Base-by-base conservation (phyloP, 2,113 vertebrate species). In the Nycticebus coucang region DNA sequence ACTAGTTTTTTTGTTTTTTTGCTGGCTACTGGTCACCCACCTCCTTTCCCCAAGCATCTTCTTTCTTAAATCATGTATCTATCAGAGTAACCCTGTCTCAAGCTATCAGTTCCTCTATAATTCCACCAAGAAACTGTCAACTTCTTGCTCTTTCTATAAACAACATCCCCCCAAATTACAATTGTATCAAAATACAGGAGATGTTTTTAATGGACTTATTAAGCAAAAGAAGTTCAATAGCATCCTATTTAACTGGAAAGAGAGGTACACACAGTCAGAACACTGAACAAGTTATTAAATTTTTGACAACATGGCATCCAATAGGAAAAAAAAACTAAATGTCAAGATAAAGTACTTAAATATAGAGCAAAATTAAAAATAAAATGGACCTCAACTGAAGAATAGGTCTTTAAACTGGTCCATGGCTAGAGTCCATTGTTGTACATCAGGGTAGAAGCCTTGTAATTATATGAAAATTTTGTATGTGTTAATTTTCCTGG, bases 401-500 rank as follows among this genome's bases (percentile, higher is more conserved):
- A 69, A 84, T 50, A 92, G 37, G 72, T 82, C 41, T 89, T 91
- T 91, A 94, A 97, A 93, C 24, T 96, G 15, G n/a, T 19, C 87
- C 50, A 35, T 89, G 45, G 53, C 91, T 94, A 71, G 75, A 88
- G 64, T 96, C 35, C 53, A 92, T 89, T n/a, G 68, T 88, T 89
- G 30, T n/a, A 75, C 89, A 72, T 87, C 72, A 84, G 80, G 68
- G 72, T 93, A 89, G 62, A 93, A 96, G 89, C 30, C 87, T 89
- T 72, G 24, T 83, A 94, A 96, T 97, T 93, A 92, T 62, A 95
- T 94, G 87, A 79, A 77, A 93, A 88, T 84, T 68, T 57, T 86
- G 92, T 96, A 8, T 95, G 64, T 87, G 93, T 87, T 96, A 94
- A 95, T 95, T 94, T 94, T 97, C 92, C 96, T 92, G 75, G 60